These are phyloP conservation scores for Falco columbarius DNA, from an alignment of 2,797 vertebrate species.

Conservation along the genomic window DNA sequence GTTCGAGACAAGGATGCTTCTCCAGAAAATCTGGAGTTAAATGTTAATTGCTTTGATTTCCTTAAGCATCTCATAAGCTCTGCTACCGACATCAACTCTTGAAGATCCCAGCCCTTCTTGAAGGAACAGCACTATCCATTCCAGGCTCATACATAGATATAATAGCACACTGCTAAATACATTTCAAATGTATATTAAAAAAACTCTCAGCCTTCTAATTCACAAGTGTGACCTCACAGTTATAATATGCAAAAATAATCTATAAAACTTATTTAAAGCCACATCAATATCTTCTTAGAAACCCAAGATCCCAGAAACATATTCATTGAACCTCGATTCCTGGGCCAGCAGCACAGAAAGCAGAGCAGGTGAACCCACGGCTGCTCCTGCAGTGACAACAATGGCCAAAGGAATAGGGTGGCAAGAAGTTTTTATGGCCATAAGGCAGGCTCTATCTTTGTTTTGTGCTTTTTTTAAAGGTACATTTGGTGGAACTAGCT, in stretches of 20 bases:
- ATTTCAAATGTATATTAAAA: background rate
- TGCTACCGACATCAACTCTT: background rate
- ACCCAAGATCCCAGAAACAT: background rate
- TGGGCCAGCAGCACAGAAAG: background rate
- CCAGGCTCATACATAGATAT: background rate
- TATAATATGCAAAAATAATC: background rate
- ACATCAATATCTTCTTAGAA: background rate
- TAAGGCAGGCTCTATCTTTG: background rate
- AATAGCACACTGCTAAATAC: background rate
- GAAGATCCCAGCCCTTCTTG: background rate
- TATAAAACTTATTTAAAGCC: background rate
- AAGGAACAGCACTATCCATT: background rate
- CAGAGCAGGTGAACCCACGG: background rate
- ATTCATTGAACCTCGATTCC: background rate
- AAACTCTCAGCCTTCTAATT: background rate
- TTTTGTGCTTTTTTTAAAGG: background rate
- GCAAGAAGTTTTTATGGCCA: background rate
- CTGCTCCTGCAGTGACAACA: accelerated
- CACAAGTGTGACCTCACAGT: background rate
- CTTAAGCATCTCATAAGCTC: background rate
- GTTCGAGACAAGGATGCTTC: background rate
- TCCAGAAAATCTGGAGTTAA: background rate
- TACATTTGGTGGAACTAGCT: background rate
- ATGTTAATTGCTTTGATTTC: background rate
- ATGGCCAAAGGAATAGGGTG: background rate